These are phyloP conservation scores for Phoebastria nigripes DNA, from an alignment of 2,797 vertebrate genomes.

Conservation along the genomic window DNA sequence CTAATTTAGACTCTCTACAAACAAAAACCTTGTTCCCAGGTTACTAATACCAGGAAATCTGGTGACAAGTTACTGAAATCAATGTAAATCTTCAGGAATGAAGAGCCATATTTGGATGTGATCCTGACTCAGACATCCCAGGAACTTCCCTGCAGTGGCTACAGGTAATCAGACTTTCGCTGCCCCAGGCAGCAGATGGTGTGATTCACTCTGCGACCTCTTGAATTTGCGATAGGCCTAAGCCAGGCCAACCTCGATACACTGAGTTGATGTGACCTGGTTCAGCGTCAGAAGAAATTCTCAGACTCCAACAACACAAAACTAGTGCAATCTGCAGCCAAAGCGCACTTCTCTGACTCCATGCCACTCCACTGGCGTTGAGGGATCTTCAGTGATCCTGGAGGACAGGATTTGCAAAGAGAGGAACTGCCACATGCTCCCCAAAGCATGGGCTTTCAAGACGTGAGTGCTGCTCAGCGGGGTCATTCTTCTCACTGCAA, in stretches of 20 bases:
- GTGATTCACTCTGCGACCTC: background rate
- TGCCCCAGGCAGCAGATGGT: background rate
- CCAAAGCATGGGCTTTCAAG: background rate
- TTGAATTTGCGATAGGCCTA: background rate
- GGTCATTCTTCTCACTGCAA: background rate
- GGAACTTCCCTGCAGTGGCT: background rate
- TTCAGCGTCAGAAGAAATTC: background rate
- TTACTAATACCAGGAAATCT: constrained; percentile 7
- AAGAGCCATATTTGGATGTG: background rate
- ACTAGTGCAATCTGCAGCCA: background rate
- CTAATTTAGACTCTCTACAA: background rate
- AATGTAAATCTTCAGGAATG: background rate
- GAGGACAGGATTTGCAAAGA: background rate
- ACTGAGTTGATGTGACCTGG: background rate
- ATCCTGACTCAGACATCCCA: background rate
- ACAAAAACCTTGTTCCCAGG: background rate
- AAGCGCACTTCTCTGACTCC: background rate
- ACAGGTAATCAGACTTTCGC: background rate
- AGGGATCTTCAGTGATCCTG: background rate
- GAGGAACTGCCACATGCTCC: fast-evolving
- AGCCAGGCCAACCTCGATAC: background rate
- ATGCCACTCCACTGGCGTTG: fast-evolving
- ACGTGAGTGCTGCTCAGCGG: background rate
- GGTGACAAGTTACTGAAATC: background rate
- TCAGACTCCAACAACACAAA: background rate